phyloP scores from a whole-genome alignment of 2,797 vertebrate genomes.

The Aeoliscus strigatus region DNA sequence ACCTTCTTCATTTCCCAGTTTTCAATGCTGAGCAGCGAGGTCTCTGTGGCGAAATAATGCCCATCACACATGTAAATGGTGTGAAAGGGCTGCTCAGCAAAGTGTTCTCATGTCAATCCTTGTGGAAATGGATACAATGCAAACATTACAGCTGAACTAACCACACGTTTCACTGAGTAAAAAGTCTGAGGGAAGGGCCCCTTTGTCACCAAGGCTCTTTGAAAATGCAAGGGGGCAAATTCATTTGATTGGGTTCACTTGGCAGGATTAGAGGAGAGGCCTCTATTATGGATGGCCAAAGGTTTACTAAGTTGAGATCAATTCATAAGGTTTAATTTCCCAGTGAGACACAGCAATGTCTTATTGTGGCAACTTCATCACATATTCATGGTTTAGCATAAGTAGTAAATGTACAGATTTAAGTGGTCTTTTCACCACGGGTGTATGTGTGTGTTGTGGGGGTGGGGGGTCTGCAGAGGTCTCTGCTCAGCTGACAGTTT shows the following conservation, averaged over 20 bases:
- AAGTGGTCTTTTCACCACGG: slow-evolving; percentile 92
- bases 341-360: slow-evolving; percentile 95
- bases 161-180: slow-evolving; percentile 94
- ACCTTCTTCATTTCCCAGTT: slow-evolving; percentile 99
- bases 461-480: slow-evolving; percentile 66
- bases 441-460: too few species aligned
- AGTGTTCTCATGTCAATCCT: slow-evolving; percentile 99
- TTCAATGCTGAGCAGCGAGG: slow-evolving; percentile 97
- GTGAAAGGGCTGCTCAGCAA: slow-evolving; percentile 99
- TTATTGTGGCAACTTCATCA: slow-evolving; percentile 99
- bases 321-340: slow-evolving; percentile 99
- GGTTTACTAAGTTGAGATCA: slow-evolving; percentile 99
- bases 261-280: slow-evolving; percentile 90
- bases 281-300: slow-evolving; percentile 86
- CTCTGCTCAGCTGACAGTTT: slow-evolving; percentile 98
- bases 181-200: slow-evolving; percentile 82
- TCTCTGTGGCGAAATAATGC: slow-evolving; percentile 96
- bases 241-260: slow-evolving; percentile 99
- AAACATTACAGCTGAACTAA: slow-evolving; percentile 99
- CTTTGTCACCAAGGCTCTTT: slow-evolving; percentile 82
- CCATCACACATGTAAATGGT: slow-evolving; percentile 98
- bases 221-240: slow-evolving; percentile 92
- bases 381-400: slow-evolving; percentile 99
- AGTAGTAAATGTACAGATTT: slow-evolving; percentile 99
- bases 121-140: slow-evolving; percentile 99